Evolutionary conservation across 2,113 vertebrate genomes (phyloP), one percentile per base, ranked within the genome.

Genomic region (Eclectus roratus): DNA sequence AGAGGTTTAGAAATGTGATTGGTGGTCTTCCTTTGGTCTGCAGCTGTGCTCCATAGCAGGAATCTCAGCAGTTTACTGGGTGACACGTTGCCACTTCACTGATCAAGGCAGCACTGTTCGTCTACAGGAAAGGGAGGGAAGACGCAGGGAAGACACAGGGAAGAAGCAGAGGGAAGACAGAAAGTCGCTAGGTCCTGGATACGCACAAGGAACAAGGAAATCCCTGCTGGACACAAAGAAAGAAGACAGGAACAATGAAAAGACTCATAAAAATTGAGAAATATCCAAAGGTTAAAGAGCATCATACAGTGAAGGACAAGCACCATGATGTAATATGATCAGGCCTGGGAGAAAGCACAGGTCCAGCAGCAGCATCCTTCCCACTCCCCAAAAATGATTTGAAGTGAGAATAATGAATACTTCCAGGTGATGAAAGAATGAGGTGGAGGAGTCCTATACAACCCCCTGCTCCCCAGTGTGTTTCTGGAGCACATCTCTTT

Each of bases 401-500:
- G 52, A 17, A 31, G 3, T 2, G 11, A 66, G 37, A 70, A 29
- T 13, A 74, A 78, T 6, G 4, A 80, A 50, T 64, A 25, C 5
- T 52, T 31, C 29, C 49, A 56, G 28, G 7, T 63, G 65, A 47
- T 24, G 58, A 65, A 24, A 35, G 29, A 55, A 47, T 13, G 44
- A 43, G 8, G 10, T 11, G 41, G 10, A 21, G 16, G 47, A 17
- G 43, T 47, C 29, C 39, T 81, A 19, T 43, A 39, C 35, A 50
- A n/a, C 4, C 4, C 5, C 27, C 21, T n/a, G 0, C 1, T 21
- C 7, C 6, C 25, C 1, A 0, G 17, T 0, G 5, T 13, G 46
- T 60, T 94, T 80, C 63, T 88, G 66, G 31, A 80, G 31, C 66
- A 44, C 49, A 55, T 44, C 21, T 71, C 35, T n/a, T 71, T 82